A percentile compares a stretch with the other conserved stretches of the same genome.
Evolutionary conservation across 1,140 invertebrate genomes (phyloP).

Genomic region (Spodoptera frugiperda): DNA sequence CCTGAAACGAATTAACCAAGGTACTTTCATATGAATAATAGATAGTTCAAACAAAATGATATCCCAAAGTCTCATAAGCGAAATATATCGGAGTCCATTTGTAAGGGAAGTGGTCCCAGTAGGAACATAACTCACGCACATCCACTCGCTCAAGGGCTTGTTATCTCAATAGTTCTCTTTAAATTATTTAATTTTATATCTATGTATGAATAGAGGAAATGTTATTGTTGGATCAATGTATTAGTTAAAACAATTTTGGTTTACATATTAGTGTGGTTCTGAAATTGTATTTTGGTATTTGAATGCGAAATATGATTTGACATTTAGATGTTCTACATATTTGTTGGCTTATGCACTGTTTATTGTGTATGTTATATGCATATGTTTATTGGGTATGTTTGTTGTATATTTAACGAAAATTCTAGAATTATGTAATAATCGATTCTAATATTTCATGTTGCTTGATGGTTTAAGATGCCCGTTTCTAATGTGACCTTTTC

Average conservation of each 20-base stretch:
- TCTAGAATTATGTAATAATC: no score
- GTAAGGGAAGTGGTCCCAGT: conserved; percentile 42
- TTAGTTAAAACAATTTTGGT: not conserved
- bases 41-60: conserved; percentile 14
- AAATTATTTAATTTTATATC: conserved; percentile 41
- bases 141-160: conserved; percentile 36
- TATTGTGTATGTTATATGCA: no score
- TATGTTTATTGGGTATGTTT: no score
- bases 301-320: no score
- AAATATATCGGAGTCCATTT: conserved; percentile 47
- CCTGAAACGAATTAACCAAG: not conserved
- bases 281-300: no score
- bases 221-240: not conserved
- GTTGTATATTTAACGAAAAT: no score
- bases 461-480: no score
- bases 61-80: conserved; percentile 41
- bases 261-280: not conserved
- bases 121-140: conserved; percentile 28
- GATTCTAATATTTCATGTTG: no score
- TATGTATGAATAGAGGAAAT: not conserved
- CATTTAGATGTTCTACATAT: no score
- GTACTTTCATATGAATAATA: conserved; percentile 19
- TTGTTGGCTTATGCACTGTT: no score
- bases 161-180: conserved; percentile 42
- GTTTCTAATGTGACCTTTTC: no score